These are phyloP conservation scores for Heteromormyrus szaboi DNA, from an alignment of 2,797 vertebrate genomes.

Conservation along the genomic window DNA sequence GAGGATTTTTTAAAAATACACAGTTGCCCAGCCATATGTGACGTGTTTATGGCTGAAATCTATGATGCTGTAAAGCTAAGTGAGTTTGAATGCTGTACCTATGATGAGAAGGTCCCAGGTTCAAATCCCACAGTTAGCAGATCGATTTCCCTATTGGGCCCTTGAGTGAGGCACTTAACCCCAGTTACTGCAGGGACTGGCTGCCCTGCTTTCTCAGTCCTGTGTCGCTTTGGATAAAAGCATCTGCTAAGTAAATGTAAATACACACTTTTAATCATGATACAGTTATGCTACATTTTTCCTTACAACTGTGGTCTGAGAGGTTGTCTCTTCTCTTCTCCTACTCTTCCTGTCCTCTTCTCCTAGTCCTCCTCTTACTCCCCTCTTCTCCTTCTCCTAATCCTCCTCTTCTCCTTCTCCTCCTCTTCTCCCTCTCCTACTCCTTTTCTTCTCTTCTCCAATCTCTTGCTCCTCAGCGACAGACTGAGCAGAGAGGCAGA, in stretches of 20 bases:
- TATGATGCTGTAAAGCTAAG: not conserved
- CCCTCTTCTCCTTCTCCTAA: no score
- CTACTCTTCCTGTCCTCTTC: not conserved
- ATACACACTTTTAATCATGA: not conserved
- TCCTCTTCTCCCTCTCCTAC: not conserved
- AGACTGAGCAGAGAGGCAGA: not conserved
- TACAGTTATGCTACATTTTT: not conserved
- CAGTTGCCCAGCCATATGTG: not conserved
- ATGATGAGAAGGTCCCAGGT: not conserved
- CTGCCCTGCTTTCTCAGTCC: not conserved
- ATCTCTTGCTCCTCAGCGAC: not conserved
- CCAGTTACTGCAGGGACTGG: not conserved
- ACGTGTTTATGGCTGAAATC: not conserved
- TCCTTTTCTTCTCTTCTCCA: no score
- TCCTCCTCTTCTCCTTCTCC: no score
- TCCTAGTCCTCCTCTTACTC: not conserved
- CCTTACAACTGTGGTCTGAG: not conserved
- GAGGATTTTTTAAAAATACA: not conserved
- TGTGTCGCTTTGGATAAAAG: not conserved
- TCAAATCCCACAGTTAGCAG: not conserved
- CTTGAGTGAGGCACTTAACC: not conserved
- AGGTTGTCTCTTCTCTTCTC: not conserved
- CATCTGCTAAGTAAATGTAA: not conserved
- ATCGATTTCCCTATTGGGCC: not conserved
- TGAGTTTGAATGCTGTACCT: not conserved